Evolutionary conservation across 1,140 invertebrate species (phyloP).

Genomic region (Drosophila rhopaloa): DNA sequence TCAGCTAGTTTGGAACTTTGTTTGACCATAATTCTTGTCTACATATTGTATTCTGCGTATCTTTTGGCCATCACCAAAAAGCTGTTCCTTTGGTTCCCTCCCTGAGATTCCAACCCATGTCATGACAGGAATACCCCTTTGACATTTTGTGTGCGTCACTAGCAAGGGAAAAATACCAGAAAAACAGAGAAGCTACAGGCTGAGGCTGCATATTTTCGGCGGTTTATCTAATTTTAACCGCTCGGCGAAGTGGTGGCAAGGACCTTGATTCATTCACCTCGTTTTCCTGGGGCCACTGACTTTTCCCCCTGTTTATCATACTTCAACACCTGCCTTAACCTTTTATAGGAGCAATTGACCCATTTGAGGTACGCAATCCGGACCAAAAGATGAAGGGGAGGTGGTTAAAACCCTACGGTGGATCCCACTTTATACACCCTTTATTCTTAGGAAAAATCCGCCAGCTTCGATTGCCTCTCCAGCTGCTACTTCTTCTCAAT

Average conservation of each 20-base stretch:
- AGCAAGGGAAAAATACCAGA: constrained; percentile 8
- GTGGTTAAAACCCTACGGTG: no score
- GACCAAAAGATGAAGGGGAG: no score
- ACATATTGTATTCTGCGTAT: constrained; percentile 10
- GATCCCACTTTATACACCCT: no score
- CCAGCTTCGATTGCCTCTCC: neutral
- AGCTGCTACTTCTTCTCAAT: neutral
- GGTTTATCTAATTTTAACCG: constrained; percentile 55
- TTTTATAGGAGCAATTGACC: constrained; percentile 51
- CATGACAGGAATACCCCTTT: constrained; percentile 55
- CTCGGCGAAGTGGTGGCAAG: constrained; percentile 4
- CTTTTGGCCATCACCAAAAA: neutral
- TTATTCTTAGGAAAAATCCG: neutral
- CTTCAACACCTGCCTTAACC: neutral
- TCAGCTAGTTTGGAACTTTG: constrained; percentile 8
- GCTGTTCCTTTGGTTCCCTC: neutral
- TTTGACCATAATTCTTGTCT: constrained; percentile 41
- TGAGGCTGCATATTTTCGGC: constrained; percentile 53
- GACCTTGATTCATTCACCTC: constrained; percentile 12
- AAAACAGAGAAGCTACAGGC: neutral
- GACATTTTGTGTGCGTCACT: constrained; percentile 52
- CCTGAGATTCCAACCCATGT: constrained; percentile 10
- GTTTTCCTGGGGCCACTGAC: neutral
- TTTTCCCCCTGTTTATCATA: neutral
- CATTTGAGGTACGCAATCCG: constrained; percentile 43